Evolutionary conservation across 2,113 vertebrate species (phyloP), one percentile per base, ranked within the genome.

Genomic region (Romanogobio albipinnatus): DNA sequence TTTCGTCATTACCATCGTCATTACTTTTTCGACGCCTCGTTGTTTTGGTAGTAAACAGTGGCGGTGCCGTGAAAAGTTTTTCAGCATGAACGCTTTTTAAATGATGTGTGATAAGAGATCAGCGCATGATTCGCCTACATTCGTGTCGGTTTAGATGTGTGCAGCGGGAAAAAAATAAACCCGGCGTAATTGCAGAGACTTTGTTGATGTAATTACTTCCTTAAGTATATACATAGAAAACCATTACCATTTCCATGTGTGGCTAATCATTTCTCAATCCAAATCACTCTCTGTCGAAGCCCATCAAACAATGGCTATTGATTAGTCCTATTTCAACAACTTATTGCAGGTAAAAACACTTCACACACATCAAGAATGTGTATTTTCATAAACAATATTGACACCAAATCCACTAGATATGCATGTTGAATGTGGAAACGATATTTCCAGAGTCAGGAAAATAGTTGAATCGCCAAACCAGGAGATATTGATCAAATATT

Each of bases 181-280:
- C 87, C 87, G 84, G 90, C 90, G 88, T 93, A 90, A 93, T 93
- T 93, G 89, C 86, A 87, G 87, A 85, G 86, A 88, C 86, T 85
- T 85, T 94, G 94, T 93, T 94, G 92, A 94, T 93, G 89, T 92
- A 91, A 94, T 94, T 93, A 93, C 88, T 87, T 91, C 84, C 87
- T 86, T 85, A 88, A 91, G 91, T 91, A 85, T 91, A 91, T 93
- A 92, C 90, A 89, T 87, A 71, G 91, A 90, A 93, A 93, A 89
- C 89, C 87, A 90, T 94, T 93, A 90, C 87, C 91, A 90, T 85
- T 92, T 90, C 89, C 91, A 92, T 89, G 83, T 92, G 94, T 84
- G 89, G 87, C 86, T 92, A 87, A 91, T 93, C 88, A 90, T 66
- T 88, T 89, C 86, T 79, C 86, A 87, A 75, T 87, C 74, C 79